These are phyloP conservation scores for Patella pellucida DNA, from an alignment of 2,888 invertebrate genomes.

Conservation along the genomic window DNA sequence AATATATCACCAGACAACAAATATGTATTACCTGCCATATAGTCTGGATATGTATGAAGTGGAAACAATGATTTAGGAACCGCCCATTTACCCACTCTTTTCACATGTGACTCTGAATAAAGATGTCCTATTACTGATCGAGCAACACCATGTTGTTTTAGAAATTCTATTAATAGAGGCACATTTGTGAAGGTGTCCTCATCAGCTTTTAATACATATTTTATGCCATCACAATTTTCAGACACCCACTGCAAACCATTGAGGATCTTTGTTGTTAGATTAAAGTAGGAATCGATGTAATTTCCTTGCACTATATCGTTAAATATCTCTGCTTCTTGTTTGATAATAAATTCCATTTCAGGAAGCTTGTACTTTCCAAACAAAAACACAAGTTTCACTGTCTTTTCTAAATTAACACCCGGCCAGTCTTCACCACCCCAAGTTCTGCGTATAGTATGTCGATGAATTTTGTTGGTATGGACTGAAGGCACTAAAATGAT, in stretches of 20 bases:
- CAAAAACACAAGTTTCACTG: neutral
- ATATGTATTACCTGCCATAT: slow-evolving; percentile 3
- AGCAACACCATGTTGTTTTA: neutral
- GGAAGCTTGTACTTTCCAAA: neutral
- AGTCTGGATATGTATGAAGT: neutral
- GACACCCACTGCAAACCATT: slow-evolving; percentile 2
- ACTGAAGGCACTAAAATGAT: neutral
- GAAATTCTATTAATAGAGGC: neutral
- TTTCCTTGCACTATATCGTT: slow-evolving; percentile 1
- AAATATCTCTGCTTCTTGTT: slow-evolving; percentile 1
- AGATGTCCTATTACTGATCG: neutral
- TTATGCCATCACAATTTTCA: neutral
- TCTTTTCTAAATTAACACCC: neutral
- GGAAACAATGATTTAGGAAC: slow-evolving; percentile 1
- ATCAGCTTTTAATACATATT: slow-evolving; percentile 7
- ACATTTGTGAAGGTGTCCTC: neutral
- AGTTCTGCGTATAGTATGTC: neutral
- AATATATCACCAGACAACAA: neutral
- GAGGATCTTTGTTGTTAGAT: neutral
- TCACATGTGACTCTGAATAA: neutral
- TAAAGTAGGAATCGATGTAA: neutral
- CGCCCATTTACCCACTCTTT: slow-evolving; percentile 5
- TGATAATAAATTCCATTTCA: neutral
- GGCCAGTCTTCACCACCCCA: slow-evolving; percentile 2
- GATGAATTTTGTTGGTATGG: neutral